A percentile compares a stretch with the other conserved stretches of the same genome.
These are phyloP conservation scores for Catharus ustulatus DNA, from an alignment of 2,797 vertebrate species.

Conservation along the genomic window DNA sequence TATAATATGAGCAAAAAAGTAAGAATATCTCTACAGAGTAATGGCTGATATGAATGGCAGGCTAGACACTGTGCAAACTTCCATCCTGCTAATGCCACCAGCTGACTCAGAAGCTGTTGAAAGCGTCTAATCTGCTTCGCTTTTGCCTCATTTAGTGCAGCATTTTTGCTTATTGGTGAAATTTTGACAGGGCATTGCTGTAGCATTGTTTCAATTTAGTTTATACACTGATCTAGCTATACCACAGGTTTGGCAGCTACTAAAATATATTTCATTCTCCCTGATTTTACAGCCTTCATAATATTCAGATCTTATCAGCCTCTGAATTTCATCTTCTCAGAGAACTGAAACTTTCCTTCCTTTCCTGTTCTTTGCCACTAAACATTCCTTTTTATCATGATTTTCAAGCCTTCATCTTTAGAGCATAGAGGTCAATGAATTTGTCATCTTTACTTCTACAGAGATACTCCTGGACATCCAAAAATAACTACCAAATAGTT, in stretches of 20 bases:
- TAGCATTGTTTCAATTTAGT: conserved; percentile 65
- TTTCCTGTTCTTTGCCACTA: not conserved
- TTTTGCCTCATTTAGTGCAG: conserved; percentile 35
- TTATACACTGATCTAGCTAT: conserved; percentile 45
- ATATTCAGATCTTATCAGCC: not conserved
- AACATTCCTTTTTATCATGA: not conserved
- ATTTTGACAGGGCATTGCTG: conserved; percentile 56
- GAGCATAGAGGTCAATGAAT: conserved; percentile 29
- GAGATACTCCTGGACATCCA: not conserved
- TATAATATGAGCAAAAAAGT: not conserved
- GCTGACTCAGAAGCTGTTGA: conserved; percentile 38
- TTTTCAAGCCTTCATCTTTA: conserved; percentile 23
- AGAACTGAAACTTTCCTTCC: conserved; percentile 30
- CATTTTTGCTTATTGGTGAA: conserved; percentile 12
- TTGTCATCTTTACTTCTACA: conserved; percentile 29
- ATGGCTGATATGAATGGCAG: not conserved
- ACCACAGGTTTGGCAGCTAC: conserved; percentile 44
- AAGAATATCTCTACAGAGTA: not conserved
- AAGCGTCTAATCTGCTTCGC: conserved; percentile 18
- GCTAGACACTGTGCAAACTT: not conserved
- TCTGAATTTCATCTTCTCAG: conserved; percentile 25
- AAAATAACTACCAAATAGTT: not conserved
- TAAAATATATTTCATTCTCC: conserved; percentile 20
- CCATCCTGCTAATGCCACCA: not conserved
- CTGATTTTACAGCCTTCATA: conserved; percentile 2